Base-by-base conservation (phyloP, 2,797 vertebrate species). In the Galaxias olidus region DNA sequence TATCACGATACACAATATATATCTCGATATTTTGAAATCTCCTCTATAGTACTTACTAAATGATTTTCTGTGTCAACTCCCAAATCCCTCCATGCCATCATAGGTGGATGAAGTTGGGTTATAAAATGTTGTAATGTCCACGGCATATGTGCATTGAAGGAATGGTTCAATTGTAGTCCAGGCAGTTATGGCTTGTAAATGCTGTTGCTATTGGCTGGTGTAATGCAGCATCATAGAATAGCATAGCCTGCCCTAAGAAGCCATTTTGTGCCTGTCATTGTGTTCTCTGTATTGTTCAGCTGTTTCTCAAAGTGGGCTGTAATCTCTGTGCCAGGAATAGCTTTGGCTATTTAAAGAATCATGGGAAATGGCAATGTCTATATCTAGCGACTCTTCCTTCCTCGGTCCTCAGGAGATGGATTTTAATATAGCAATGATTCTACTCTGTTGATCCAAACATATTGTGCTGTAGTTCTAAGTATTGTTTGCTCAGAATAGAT, bases 361-460 rank as follows among this genome's bases (percentile, higher is more conserved):
- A 51, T 69, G 53, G 81, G 74, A 85, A 75, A 59, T 65, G 58
- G 75, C 72, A 63, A 17, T 64, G 76, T 59, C 61, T 83, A 85
- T 84, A 82, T 75, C 45, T 72, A 53, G 46, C 56, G 18, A 63
- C 40, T 69, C 65, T 80, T 80, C 74, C 82, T 77, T 79, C 74
- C 73, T 75, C 40, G 73, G 42, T 66, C 70, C 67, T 52, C 60
- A 60, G 75, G 69, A 76, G 64, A 57, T 73, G 19, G 57, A 52
- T 69, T 59, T 82, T 61, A 71, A 73, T 76, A 72, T 70, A 71
- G 50, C 75, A 52, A 45, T 65, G 8, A 68, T 40, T 42, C 12
- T 43, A 17, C 42, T 57, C 13, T 30, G 10, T 10, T 66, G 42
- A 43, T 70, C 49, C 61, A 10, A 44, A 19, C 40, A 68, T 53